Evolutionary conservation across 1,140 invertebrate genomes (phyloP).

Genomic region (Solenopsis invicta): DNA sequence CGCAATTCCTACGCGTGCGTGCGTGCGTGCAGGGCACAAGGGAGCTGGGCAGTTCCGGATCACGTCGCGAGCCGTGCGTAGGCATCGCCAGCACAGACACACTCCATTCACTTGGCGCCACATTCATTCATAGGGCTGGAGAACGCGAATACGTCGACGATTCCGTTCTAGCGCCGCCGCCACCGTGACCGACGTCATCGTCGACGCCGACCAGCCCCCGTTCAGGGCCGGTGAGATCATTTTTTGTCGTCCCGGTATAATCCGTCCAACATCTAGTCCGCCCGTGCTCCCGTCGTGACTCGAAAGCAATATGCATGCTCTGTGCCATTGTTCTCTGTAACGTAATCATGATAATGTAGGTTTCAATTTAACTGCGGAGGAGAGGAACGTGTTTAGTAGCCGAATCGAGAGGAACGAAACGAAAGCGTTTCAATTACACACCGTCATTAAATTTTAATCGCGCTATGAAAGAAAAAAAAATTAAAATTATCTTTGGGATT

Average conservation of each 20-base stretch:
- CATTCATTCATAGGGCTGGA: slow-evolving; percentile 85
- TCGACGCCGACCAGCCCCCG: slow-evolving; percentile 33
- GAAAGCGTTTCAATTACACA: background rate
- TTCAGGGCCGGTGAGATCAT: slow-evolving; percentile 12
- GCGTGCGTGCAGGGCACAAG: slow-evolving; percentile 38
- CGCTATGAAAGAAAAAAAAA: background rate
- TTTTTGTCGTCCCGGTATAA: slow-evolving; percentile 46
- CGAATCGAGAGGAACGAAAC: background rate
- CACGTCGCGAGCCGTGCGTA: slow-evolving; percentile 75
- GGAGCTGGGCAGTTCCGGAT: slow-evolving; percentile 42
- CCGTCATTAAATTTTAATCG: background rate
- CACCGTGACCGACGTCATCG: slow-evolving; percentile 46
- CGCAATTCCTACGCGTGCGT: slow-evolving; percentile 28
- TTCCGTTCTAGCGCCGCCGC: slow-evolving; percentile 41
- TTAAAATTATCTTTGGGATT: background rate
- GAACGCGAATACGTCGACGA: slow-evolving; percentile 43
- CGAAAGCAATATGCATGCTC: slow-evolving; percentile 19
- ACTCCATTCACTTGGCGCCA: slow-evolving; percentile 87
- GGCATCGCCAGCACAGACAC: slow-evolving; percentile 83
- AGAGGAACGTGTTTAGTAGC: background rate
- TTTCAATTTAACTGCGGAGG: background rate
- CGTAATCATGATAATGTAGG: slow-evolving; percentile 27
- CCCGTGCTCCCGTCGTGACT: background rate
- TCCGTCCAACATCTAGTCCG: slow-evolving; percentile 38
- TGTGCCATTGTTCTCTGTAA: slow-evolving; percentile 37